phyloP scores from a whole-genome alignment of 2,888 invertebrate genomes.

The Steromphala cineraria region DNA sequence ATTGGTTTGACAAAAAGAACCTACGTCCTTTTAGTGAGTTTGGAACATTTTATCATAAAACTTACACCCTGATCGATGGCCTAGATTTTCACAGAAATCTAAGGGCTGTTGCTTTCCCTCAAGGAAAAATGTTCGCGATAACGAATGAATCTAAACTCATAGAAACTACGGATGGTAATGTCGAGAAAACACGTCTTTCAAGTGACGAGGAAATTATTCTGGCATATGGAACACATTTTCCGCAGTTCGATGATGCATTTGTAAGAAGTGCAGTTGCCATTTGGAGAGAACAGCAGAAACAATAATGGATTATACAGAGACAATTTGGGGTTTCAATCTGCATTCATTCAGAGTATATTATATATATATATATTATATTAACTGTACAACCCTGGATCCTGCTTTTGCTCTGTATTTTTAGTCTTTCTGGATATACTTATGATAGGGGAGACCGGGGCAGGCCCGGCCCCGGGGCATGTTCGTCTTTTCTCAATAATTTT shows the following conservation, averaged over 20 bases:
- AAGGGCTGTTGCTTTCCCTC: constrained; percentile 30
- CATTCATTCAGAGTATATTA: too few relatives aligned
- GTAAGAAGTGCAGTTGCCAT: neutral
- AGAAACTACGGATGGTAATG: constrained; percentile 30
- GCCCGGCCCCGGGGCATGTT: too few relatives aligned
- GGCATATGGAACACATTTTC: neutral
- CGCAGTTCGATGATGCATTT: neutral
- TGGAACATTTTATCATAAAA: constrained; percentile 32
- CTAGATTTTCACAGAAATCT: constrained; percentile 34
- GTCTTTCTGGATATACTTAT: too few relatives aligned
- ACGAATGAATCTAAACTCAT: constrained; percentile 34
- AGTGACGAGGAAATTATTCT: neutral
- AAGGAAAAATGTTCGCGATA: constrained; percentile 31
- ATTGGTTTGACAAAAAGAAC: constrained; percentile 19
- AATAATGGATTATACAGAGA: too few relatives aligned
- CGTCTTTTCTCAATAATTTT: too few relatives aligned
- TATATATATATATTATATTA: too few relatives aligned
- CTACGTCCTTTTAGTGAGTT: constrained; percentile 28
- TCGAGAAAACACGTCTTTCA: neutral
- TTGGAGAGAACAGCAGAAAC: neutral
- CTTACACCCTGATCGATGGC: constrained; percentile 28
- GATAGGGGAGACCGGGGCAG: too few relatives aligned
- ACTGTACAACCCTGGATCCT: too few relatives aligned
- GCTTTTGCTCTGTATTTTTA: too few relatives aligned
- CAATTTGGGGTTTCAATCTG: too few relatives aligned